Conservation (phyloP, 2,888 invertebrate species). For the Hydroisotoma schaefferi region DNA sequence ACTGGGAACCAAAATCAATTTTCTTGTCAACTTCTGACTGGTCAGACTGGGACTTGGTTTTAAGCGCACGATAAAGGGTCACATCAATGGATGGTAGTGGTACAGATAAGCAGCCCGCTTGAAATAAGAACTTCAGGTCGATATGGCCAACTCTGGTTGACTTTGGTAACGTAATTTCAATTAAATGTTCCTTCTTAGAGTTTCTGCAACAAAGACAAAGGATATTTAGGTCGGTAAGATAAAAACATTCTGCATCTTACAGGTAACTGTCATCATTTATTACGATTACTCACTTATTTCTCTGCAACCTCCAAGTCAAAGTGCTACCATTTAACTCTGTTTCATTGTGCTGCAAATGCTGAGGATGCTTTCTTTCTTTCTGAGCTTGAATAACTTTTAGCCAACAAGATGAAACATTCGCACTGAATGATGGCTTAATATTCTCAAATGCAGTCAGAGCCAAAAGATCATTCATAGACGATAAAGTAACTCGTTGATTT, state of each 20-base stretch:
- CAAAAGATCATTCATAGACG: constrained; percentile 60
- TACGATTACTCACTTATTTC: constrained; percentile 39
- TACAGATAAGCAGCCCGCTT: constrained; percentile 65
- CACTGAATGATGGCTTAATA: constrained; percentile 68
- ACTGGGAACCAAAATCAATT: constrained; percentile 39
- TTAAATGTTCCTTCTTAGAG: constrained; percentile 89
- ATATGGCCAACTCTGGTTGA: constrained; percentile 80
- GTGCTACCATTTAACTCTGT: constrained; percentile 40
- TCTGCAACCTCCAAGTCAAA: constrained; percentile 70
- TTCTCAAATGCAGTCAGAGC: constrained; percentile 73
- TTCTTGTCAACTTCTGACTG: constrained; percentile 34
- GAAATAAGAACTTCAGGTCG: constrained; percentile 79
- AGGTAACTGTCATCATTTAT: constrained; percentile 6
- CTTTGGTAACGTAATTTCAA: constrained; percentile 80
- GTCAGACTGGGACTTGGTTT: constrained; percentile 11
- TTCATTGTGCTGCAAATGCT: constrained; percentile 63
- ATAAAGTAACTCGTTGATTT: constrained; percentile 25
- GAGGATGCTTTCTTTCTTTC: constrained; percentile 81
- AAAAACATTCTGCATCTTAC: constrained; percentile 2
- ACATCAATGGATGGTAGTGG: constrained; percentile 73
- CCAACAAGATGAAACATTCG: constrained; percentile 91
- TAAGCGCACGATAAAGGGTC: constrained; percentile 54
- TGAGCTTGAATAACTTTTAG: constrained; percentile 88
- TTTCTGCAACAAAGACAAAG: constrained; percentile 54
- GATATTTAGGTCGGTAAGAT: neutral